Base-by-base conservation (phyloP, 2,797 vertebrate genomes). In the Parambassis ranga region DNA sequence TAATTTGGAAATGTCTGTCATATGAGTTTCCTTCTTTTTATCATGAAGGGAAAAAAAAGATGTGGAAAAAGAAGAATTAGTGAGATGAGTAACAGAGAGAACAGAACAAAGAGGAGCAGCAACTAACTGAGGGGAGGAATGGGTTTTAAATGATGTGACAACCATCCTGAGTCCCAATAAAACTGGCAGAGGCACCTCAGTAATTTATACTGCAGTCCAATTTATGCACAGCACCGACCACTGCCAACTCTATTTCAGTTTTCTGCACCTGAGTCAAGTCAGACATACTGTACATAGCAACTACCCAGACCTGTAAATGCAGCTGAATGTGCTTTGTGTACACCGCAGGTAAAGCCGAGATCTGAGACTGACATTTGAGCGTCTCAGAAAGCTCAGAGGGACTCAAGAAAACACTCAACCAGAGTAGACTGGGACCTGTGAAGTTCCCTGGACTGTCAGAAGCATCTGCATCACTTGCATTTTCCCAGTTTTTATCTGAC, bases 1-100 rank as follows among this genome's bases (percentile, higher is more conserved):
- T 84, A 89, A 86, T 86, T 84, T 81, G 67, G 85, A 88, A 82
- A 83, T 75, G 75, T 82, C 79, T 79, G 81, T 84, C 89, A 87
- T 76, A 78, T 27, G 38, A 74, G 64, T 77, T 77, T 69, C 59
- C 55, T 55, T 71, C 60, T 42, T 78, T 80, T 32, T 20, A 35
- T 62, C 65, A 71, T 57, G 66, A 70, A 58, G 27, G 72, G 66
- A 71, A 69, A 61, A 70, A 59, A 35, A 26, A 28, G 32, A 66
- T 33, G 23, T 26, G 23, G 10, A 39, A 46, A 87, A 92, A 90
- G 87, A 91, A 91, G n/a, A n/a, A n/a, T n/a, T n/a, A n/a, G 43
- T 37, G 32, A 73, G 75, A 64, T 18, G 60, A 74, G 27, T 15
- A 55, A 60, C 52, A 24, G 32, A 69, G 44, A 49, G n/a, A 61